Base-by-base conservation (phyloP, 2,888 invertebrate species). In the Drosophila mimetica region DNA sequence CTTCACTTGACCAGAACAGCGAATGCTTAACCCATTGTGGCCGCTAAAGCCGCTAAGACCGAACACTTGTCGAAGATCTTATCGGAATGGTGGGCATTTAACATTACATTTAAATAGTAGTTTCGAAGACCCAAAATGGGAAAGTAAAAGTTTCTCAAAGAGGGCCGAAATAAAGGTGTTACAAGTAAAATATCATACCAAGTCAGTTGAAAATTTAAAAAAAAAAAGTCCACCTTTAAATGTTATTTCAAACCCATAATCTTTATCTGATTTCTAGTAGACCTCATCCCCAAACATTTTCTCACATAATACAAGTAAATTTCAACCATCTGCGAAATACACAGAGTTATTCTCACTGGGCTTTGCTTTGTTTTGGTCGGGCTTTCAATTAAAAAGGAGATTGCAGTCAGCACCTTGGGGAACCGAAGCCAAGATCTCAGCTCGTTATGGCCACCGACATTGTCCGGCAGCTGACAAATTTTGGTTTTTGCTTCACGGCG, bases 381-480 rank as follows among this genome's bases (percentile, higher is more conserved):
- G 1, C 5, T 16, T 60, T 37, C 61, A 60, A 60, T 61, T 46
- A 37, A 63, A 61, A 63, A 71, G 52, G 55, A 57, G 32, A 70
- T 51, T 52, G 16, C 44, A 46, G 60, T 16, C 60, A 46, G 37
- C 63, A 14, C 60, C 60, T 46, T 63, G 63, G 60, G 64, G 60
- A 61, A 8, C 18, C n/a, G 25, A 7, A 36, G 25, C 32, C 6
- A 11, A 34, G 32, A 46, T 28, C 58, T 28, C 13, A n/a, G 34
- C 55, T 55, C 55, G 55, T 48, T 55, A 55, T 25, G 50, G 18
- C 14, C 44, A 34, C 14, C 30, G 28, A 44, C 63, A 39, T 39
- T 39, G 63, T 61, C 64, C 60, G 61, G 48, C 64, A 63, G 63
- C 79, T 75, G 79, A 75, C 76, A 75, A 75, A 76, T 75, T 55